phyloP scores from a whole-genome alignment of 2,888 invertebrate species.

The Charanyca ferruginea region DNA sequence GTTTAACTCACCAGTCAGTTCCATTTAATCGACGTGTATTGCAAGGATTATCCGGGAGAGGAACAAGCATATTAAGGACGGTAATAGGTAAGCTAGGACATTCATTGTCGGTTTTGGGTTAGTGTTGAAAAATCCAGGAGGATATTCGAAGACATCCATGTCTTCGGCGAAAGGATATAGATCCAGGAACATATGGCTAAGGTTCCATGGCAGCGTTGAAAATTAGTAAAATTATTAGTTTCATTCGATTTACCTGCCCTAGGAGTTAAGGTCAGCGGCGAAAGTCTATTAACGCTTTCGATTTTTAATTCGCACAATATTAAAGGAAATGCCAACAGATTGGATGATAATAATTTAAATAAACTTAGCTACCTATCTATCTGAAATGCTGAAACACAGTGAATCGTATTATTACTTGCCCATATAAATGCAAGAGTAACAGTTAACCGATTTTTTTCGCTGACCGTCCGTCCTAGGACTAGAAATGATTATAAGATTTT shows the following conservation, averaged over 20 bases:
- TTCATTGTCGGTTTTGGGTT: constrained; percentile 39
- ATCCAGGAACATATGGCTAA: constrained; percentile 81
- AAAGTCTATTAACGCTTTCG: no score
- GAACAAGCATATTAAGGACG: constrained; percentile 37
- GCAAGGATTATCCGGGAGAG: constrained; percentile 20
- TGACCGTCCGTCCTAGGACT: no score
- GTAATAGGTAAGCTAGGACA: constrained; percentile 30
- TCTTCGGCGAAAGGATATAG: constrained; percentile 84
- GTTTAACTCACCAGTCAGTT: constrained; percentile 54
- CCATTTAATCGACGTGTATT: constrained; percentile 30
- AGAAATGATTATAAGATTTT: background rate
- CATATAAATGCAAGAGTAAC: no score
- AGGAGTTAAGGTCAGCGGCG: no score
- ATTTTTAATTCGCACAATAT: no score
- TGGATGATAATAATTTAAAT: no score
- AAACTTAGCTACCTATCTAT: no score
- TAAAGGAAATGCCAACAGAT: no score
- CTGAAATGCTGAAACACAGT: no score
- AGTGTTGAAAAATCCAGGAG: constrained; percentile 79
- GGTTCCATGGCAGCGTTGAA: constrained; percentile 80
- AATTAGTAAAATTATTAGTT: constrained; percentile 43
- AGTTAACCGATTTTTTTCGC: no score
- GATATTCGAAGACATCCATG: constrained; percentile 79
- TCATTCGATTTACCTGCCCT: no score
- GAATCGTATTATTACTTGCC: no score